Base-by-base conservation (phyloP, 2,797 vertebrate species). In the Aselliscus stoliczkanus region DNA sequence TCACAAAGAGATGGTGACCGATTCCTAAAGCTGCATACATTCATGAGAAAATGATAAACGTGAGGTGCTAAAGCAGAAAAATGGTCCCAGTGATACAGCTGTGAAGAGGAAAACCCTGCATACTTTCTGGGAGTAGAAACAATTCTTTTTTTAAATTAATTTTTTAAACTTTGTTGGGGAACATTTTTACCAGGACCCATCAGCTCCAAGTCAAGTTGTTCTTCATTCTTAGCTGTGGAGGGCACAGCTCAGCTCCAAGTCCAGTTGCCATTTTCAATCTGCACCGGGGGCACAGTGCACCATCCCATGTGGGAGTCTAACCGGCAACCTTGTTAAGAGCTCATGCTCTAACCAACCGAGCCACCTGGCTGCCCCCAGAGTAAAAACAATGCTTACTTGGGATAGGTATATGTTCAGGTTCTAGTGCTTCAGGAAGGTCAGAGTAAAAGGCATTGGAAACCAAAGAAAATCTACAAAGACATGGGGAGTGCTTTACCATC, bases 31-130 rank as follows among this genome's bases (percentile, higher is more conserved):
- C 76, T 69, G 47, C 21, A 9, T 50, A 77, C 34, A 58, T 5
- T 58, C 90, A 11, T 18, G 79, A 47, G 93, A 77, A 95, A 95
- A 96, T 69, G 92, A 76, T 60, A 92, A 77, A 94, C 72, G 10
- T 94, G 89, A 92, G 56, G n/a, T n/a, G 17, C 65, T 15, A 29
- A 72, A 50, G 58, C 29, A 67, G 81, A n/a, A 75, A 67, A 81
- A 56, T 18, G 34, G 34, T 80, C 60, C 73, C 69, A n/a, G 44
- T 1, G 11, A 44, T 20, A 20, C 60, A 60, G 84, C 65, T 67
- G 73, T 44, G 56, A 62, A 18, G 44, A 77, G 44, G 12, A 60
- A 37, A 27, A 18, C 37, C 31, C 60, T 27, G 29, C 12, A 15
- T 21, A 2, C 18, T 83, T 82, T 34, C 1, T 1, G 58, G 56